Percentiles rank a stretch among this genome's conserved stretches.
phyloP scores from a whole-genome alignment of 2,797 vertebrate genomes.

The Catamblyrhynchus diadema region DNA sequence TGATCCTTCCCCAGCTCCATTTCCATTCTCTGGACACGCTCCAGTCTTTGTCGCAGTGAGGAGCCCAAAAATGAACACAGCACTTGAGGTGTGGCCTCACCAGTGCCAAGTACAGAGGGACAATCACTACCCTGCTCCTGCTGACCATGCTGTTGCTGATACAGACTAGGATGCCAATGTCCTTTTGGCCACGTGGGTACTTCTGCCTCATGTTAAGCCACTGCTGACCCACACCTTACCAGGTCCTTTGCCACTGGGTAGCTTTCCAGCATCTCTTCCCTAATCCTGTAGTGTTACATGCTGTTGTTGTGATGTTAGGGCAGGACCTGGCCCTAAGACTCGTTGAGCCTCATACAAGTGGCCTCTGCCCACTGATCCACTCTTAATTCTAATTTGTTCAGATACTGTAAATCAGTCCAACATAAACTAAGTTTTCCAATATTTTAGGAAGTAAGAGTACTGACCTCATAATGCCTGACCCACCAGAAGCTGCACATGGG shows the following conservation, averaged over 20 bases:
- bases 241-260: not conserved
- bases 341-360: accelerated
- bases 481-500: accelerated
- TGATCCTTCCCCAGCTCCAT: accelerated
- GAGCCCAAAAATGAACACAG: not conserved
- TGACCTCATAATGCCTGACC: accelerated
- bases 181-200: not conserved
- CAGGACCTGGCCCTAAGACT: not conserved
- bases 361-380: accelerated
- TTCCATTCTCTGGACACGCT: accelerated
- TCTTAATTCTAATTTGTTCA: not conserved
- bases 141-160: not conserved
- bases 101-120: accelerated
- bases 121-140: not conserved
- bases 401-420: not conserved
- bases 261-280: not conserved
- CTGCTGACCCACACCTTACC: accelerated
- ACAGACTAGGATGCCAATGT: not conserved
- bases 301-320: not conserved
- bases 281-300: accelerated
- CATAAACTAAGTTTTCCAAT: not conserved
- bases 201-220: accelerated
- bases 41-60: not conserved
- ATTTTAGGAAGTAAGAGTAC: not conserved
- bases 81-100: accelerated